Conservation (phyloP, 1,140 invertebrate genomes). For the Wasmannia auropunctata region DNA sequence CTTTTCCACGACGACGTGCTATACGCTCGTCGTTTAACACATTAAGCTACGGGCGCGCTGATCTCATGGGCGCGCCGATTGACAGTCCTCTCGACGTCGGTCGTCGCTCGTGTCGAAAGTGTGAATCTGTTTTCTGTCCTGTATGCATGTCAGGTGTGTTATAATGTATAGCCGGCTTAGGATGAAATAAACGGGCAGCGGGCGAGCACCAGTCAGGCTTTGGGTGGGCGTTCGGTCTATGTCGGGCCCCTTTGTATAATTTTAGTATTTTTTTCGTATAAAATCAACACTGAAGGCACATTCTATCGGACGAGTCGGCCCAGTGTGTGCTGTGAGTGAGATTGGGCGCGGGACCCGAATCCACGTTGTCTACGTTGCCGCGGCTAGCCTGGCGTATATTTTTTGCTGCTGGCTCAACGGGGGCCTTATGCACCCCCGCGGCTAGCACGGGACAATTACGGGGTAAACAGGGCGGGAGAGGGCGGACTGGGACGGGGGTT, state of each 20-base stretch:
- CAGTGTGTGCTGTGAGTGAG: constrained; percentile 89
- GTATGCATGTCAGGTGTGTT: not conserved
- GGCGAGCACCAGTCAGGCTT: constrained; percentile 86
- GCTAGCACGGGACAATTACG: constrained; percentile 67
- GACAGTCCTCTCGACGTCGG: not conserved
- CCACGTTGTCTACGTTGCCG: constrained; percentile 78
- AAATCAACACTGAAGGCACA: constrained; percentile 95
- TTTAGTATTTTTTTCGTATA: constrained; percentile 91
- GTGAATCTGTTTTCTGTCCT: constrained; percentile 36
- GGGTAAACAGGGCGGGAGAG: constrained; percentile 20
- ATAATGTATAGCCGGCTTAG: constrained; percentile 52
- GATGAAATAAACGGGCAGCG: constrained; percentile 82
- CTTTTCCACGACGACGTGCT: constrained; percentile 40
- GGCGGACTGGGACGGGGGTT: constrained; percentile 30
- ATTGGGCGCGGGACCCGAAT: constrained; percentile 83
- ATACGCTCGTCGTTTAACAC: not conserved
- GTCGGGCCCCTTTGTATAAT: constrained; percentile 92
- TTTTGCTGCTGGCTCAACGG: constrained; percentile 83
- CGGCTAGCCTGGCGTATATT: constrained; percentile 82
- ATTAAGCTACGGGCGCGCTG: not conserved
- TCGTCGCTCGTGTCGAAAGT: not conserved
- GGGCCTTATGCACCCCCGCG: constrained; percentile 82
- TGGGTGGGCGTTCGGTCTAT: constrained; percentile 91
- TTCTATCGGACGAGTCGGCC: constrained; percentile 95
- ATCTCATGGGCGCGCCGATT: not conserved